Percentiles rank a stretch among this genome's conserved stretches.
phyloP scores from a whole-genome alignment of 2,888 invertebrate species.

The Epirrhoe alternata region DNA sequence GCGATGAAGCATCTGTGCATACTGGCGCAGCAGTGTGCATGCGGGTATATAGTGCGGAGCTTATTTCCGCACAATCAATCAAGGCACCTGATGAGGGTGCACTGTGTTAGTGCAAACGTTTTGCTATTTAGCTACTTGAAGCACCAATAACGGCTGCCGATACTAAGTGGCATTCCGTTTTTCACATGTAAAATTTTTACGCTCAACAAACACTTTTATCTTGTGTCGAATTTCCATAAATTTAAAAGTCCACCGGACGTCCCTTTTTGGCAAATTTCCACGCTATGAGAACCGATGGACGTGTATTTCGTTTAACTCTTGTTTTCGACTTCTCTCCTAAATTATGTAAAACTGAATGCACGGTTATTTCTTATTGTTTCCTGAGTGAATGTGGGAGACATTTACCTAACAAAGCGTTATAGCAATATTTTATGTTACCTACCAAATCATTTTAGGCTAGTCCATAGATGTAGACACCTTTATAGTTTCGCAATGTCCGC shows the following conservation, averaged over 20 bases:
- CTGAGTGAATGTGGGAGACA: slow-evolving; percentile 25
- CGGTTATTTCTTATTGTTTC: slow-evolving; percentile 39
- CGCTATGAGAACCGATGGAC: slow-evolving; percentile 56
- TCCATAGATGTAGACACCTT: too few species aligned
- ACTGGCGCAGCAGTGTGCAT: slow-evolving; percentile 52
- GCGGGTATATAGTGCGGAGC: slow-evolving; percentile 57
- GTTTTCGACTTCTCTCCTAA: slow-evolving; percentile 44
- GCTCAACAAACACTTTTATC: slow-evolving; percentile 70
- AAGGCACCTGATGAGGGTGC: slow-evolving; percentile 72
- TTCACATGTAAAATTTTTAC: slow-evolving; percentile 60
- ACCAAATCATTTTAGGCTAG: too few species aligned
- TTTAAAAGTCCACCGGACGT: slow-evolving; percentile 69
- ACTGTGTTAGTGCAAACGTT: slow-evolving; percentile 63
- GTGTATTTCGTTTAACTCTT: slow-evolving; percentile 55
- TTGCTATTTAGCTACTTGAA: slow-evolving; percentile 62
- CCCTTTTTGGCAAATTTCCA: slow-evolving; percentile 70
- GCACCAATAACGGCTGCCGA: slow-evolving; percentile 61
- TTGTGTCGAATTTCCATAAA: slow-evolving; percentile 73
- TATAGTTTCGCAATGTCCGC: too few species aligned
- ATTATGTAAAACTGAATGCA: slow-evolving; percentile 42
- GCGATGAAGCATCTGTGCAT: slow-evolving; percentile 27
- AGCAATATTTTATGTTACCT: slow-evolving; percentile 3
- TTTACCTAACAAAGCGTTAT: slow-evolving; percentile 14
- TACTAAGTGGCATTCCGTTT: slow-evolving; percentile 57
- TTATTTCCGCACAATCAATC: slow-evolving; percentile 80